Evolutionary conservation across 2,888 invertebrate species (phyloP).

Genomic region (Xestobium rufovillosum): DNA sequence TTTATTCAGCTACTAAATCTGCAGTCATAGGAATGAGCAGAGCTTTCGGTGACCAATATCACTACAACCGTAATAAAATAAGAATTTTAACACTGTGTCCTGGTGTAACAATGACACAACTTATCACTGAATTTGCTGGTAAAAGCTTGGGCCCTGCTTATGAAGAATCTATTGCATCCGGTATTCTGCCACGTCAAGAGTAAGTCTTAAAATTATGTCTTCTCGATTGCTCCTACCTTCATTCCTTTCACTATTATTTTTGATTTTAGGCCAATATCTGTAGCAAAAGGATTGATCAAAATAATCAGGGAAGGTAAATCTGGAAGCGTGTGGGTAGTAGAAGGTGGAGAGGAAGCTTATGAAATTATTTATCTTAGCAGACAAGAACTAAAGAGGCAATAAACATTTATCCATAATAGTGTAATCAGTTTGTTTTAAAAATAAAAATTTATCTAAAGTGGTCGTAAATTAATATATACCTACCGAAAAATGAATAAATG

Average conservation of each 20-base stretch:
- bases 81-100: constrained; percentile 48
- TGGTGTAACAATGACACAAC: constrained; percentile 44
- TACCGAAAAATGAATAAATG: no score
- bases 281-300: constrained; percentile 29
- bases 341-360: constrained; percentile 40
- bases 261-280: constrained; percentile 25
- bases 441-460: no score
- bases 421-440: no score
- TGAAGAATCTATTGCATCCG: no score
- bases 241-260: no score
- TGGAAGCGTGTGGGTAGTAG: constrained; percentile 45
- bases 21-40: constrained; percentile 35
- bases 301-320: constrained; percentile 37
- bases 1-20: constrained; percentile 40
- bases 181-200: no score
- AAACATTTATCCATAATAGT: no score
- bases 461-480: no score
- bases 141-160: constrained; percentile 21
- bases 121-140: constrained; percentile 28
- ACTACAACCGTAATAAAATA: constrained; percentile 43
- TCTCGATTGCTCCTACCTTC: no score
- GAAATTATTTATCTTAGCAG: no score
- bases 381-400: no score
- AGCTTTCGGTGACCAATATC: constrained; percentile 30
- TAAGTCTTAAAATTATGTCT: no score